phyloP scores from a whole-genome alignment of 2,888 invertebrate species.

The Rhagophthalmus giganteus region DNA sequence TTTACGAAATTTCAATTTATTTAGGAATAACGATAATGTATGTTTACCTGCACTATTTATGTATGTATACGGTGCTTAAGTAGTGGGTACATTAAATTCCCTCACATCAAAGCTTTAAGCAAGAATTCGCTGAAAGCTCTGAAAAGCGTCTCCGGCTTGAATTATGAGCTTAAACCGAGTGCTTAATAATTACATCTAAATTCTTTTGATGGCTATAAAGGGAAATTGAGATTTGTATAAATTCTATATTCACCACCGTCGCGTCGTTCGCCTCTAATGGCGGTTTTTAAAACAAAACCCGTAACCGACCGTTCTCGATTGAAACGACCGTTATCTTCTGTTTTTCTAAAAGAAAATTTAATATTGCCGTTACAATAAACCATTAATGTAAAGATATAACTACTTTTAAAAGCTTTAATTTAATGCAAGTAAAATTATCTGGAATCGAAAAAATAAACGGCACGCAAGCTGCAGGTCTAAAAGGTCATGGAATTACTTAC shows the following conservation, averaged over 20 bases:
- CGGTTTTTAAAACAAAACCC: too few relatives aligned
- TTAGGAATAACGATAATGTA: conserved; percentile 7
- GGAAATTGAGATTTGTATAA: conserved; percentile 49
- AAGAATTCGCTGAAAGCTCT: conserved; percentile 48
- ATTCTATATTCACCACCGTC: conserved; percentile 15
- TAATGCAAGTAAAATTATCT: conserved; percentile 26
- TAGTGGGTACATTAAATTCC: conserved; percentile 48
- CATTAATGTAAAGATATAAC: conserved; percentile 19
- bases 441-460: conserved; percentile 16
- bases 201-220: conserved; percentile 50
- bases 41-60: conserved; percentile 37
- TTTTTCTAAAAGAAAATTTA: conserved; percentile 1
- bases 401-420: conserved; percentile 20
- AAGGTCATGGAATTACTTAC: conserved; percentile 22
- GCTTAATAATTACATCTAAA: conserved; percentile 52
- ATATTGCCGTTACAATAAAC: conserved; percentile 14
- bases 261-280: conserved; percentile 1
- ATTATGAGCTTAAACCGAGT: conserved; percentile 48
- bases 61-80: conserved; percentile 41
- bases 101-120: conserved; percentile 48
- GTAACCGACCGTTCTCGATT: too few relatives aligned
- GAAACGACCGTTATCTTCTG: conserved; percentile 9
- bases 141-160: conserved; percentile 45
- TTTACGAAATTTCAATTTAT: neutral
- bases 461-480: conserved; percentile 23